Base-by-base conservation (phyloP, 2,888 invertebrate species). In the Harpalus rufipes region DNA sequence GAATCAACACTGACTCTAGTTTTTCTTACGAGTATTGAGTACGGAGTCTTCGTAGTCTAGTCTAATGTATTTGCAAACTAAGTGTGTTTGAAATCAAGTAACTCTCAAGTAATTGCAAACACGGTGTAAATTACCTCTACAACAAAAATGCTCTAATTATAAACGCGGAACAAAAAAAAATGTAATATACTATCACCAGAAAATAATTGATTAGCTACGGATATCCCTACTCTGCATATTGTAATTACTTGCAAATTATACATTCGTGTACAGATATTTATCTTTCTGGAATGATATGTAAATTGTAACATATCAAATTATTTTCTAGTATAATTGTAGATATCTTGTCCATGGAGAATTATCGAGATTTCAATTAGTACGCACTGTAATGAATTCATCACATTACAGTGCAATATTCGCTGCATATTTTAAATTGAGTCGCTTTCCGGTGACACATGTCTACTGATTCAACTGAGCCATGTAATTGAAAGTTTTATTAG, bases 21-120 rank as follows among this genome's bases (percentile, higher is more conserved):
- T 32, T 14, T 12, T 56, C 25, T 78, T 76, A 51, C 41, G 21
- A 21, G 21, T 21, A 21, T 1, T 51, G 18, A 76, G 63, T 76
- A 44, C 63, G 80, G 7, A 81, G 79, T 25, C 61, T 32, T 32
- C 32, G 3, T 32, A 32, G 32, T 32, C 32, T 32, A 32, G 32
- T 81, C 65, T 81, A 81, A 81, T 68, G 81, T 81, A 81, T 81
- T 81, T 68, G 32, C 81, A 21, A 44, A 81, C 51, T 41, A 51
- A 81, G 51, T 72, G 39, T 72, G 56, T 82, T 51, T 58, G 58
- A 72, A 82, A 82, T 68, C 56, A 82, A 68, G 72, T 74, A 74
- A 10, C 72, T 74, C 72, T 44, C 72, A 41, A 44, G 44, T 74
- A 74, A 74, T 74, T 74, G 72, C 72, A 41, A 74, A 74, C 44